A percentile compares a stretch with the other conserved stretches of the same genome.
phyloP scores from a whole-genome alignment of 1,140 invertebrate species.

The Kradibia gibbosae region DNA sequence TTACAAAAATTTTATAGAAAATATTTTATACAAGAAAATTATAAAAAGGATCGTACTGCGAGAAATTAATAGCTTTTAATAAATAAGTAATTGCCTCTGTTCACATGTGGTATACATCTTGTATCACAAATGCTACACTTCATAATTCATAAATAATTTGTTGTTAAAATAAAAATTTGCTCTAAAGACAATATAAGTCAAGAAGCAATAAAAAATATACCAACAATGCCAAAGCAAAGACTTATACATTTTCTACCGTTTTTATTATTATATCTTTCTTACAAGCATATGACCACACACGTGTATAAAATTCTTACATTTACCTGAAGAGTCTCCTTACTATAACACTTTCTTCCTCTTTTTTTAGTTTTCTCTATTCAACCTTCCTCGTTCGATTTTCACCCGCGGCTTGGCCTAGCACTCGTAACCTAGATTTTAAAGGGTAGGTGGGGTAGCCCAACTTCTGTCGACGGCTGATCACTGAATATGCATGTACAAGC shows the following conservation, averaged over 20 bases:
- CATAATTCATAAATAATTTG: not conserved
- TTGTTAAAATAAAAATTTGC: not conserved
- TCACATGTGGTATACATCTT: too few species aligned
- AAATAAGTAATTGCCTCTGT: too few species aligned
- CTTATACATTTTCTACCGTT: not conserved
- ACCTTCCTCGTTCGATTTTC: constrained; percentile 64
- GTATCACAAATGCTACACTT: too few species aligned
- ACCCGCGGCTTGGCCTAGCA: constrained; percentile 60
- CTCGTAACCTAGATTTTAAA: constrained; percentile 65
- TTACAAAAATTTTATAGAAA: too few species aligned
- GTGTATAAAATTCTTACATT: constrained; percentile 11
- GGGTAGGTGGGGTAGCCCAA: constrained; percentile 48
- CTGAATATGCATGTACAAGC: not conserved
- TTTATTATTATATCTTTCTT: not conserved
- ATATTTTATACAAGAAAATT: too few species aligned
- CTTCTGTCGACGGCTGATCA: not conserved
- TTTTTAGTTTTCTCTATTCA: constrained; percentile 48
- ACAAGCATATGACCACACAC: not conserved
- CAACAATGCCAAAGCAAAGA: too few species aligned
- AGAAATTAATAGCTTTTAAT: too few species aligned
- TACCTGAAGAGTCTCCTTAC: constrained; percentile 5
- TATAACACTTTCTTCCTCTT: constrained; percentile 6
- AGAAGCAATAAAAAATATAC: not conserved
- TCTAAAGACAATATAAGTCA: not conserved
- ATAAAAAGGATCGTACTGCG: too few species aligned